Evolutionary conservation across 1,140 invertebrate species (phyloP).

Genomic region (Drosophila pectinifera): DNA sequence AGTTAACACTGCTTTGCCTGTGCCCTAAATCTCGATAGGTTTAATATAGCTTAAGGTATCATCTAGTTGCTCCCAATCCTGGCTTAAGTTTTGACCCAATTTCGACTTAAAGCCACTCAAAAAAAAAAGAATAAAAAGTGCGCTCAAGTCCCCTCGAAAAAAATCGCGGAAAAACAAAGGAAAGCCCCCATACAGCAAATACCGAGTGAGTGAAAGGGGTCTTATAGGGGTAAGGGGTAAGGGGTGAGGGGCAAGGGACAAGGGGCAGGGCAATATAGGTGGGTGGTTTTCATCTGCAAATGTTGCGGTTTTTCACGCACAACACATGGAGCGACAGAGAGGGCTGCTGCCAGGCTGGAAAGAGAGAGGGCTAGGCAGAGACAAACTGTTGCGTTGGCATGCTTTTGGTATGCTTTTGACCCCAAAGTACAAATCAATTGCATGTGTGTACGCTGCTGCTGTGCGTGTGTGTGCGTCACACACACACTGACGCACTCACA

Average conservation of each 20-base stretch:
- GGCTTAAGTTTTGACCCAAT: conserved; percentile 29
- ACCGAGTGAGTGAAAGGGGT: background rate
- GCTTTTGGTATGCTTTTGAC: conserved; percentile 65
- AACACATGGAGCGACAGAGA: conserved; percentile 4
- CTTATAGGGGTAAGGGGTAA: conserved; percentile 8
- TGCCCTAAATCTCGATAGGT: background rate
- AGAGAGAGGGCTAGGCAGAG: conserved; percentile 12
- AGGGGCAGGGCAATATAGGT: conserved; percentile 1
- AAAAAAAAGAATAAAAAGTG: conserved; percentile 17
- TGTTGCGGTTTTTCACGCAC: conserved; percentile 69
- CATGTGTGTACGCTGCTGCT: conserved; percentile 53
- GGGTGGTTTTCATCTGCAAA: conserved; percentile 37
- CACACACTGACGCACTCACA: conserved; percentile 23
- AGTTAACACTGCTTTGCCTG: too few species aligned
- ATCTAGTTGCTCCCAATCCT: conserved; percentile 2
- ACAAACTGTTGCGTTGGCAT: conserved; percentile 70
- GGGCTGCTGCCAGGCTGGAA: background rate
- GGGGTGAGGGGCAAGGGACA: conserved; percentile 6
- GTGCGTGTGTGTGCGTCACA: conserved; percentile 34
- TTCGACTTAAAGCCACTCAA: conserved; percentile 33
- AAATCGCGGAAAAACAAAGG: conserved; percentile 26
- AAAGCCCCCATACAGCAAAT: background rate
- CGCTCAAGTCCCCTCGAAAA: conserved; percentile 8
- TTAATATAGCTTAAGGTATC: background rate
- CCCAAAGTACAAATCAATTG: conserved; percentile 83